Percentiles rank a stretch among this genome's conserved stretches.
These are phyloP conservation scores for Notothenia coriiceps DNA, from an alignment of 2,113 vertebrate genomes.

Conservation along the genomic window DNA sequence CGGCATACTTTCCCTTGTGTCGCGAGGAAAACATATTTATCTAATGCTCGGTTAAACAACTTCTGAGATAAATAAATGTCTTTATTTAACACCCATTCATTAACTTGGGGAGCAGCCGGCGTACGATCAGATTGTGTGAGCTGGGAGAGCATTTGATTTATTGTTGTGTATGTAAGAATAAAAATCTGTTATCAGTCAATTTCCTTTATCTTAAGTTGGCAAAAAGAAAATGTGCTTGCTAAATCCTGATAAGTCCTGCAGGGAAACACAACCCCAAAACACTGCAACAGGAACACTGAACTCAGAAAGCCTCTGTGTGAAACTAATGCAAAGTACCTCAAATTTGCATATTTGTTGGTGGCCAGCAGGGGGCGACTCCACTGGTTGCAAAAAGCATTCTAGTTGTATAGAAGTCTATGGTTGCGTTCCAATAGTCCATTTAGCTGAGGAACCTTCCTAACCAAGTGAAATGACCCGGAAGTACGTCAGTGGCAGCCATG, in stretches of 20 bases:
- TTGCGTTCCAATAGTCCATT: too few relatives aligned
- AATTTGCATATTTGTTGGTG: too few relatives aligned
- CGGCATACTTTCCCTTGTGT: neutral
- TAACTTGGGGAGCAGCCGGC: neutral
- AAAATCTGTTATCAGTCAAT: neutral
- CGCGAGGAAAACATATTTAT: neutral
- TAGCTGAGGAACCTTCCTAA: too few relatives aligned
- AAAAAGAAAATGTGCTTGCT: neutral
- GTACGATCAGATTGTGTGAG: neutral
- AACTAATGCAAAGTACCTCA: too few relatives aligned
- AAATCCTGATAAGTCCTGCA: neutral
- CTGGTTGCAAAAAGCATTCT: too few relatives aligned
- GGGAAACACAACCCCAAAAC: neutral
- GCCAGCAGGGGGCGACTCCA: too few relatives aligned
- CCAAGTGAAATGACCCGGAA: too few relatives aligned
- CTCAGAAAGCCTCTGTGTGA: too few relatives aligned
- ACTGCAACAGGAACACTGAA: neutral
- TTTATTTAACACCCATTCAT: slow-evolving; percentile 2
- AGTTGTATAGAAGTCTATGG: too few relatives aligned
- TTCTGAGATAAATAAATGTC: neutral
- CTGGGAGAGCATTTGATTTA: neutral
- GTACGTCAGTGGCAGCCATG: too few relatives aligned
- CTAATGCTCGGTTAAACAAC: neutral
- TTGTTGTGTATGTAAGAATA: neutral
- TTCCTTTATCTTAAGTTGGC: neutral